Conservation (phyloP, 37 sponge, comb jelly and placozoan species). For the Geodia barretti region DNA sequence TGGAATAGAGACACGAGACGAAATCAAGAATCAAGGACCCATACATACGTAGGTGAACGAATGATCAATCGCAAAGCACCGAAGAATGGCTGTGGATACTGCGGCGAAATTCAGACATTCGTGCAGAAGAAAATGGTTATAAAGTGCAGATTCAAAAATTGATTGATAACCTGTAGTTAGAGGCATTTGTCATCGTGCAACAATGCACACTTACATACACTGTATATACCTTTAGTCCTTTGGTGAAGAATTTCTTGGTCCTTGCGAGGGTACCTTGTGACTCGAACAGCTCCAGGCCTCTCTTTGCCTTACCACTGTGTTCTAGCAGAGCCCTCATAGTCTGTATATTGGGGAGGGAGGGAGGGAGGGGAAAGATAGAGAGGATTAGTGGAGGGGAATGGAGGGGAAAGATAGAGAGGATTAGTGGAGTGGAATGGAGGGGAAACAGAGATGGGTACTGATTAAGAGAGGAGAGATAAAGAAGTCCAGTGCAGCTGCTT, state of each 20-base stretch:
- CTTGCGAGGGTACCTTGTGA: constrained; percentile 50
- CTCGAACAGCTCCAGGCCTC: constrained; percentile 83
- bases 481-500: too few species aligned
- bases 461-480: too few species aligned
- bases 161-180: not conserved
- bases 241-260: constrained; percentile 81
- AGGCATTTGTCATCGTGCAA: not conserved
- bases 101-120: not conserved
- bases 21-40: not conserved
- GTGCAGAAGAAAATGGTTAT: not conserved
- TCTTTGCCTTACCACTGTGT: constrained; percentile 61
- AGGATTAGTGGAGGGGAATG: too few species aligned
- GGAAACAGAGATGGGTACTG: too few species aligned
- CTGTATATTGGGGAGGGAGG: too few species aligned
- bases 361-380: too few species aligned
- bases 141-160: not conserved
- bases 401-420: too few species aligned
- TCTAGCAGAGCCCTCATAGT: constrained; percentile 68
- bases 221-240: constrained; percentile 69
- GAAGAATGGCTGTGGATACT: not conserved
- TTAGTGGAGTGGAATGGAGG: too few species aligned
- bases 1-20: not conserved
- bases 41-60: constrained; percentile 14
- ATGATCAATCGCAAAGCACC: not conserved
- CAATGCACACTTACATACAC: not conserved